These are phyloP conservation scores for Halisarca cf. caerulea DNA, from an alignment of 37 sponge, comb jelly and placozoan genomes.

Conservation along the genomic window DNA sequence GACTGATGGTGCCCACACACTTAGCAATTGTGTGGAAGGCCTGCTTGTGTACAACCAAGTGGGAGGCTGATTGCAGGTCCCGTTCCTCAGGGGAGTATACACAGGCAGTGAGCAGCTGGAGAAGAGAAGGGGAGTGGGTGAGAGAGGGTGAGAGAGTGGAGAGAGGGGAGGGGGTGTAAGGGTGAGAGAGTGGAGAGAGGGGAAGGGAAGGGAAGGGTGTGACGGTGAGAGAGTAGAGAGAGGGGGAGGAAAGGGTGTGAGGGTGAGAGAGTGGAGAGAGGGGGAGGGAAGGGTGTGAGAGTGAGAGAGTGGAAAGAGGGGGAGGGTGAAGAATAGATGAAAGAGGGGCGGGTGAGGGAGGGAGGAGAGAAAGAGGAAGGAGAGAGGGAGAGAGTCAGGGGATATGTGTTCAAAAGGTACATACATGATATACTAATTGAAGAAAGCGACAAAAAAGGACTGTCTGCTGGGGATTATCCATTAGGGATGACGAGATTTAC, in stretches of 20 bases:
- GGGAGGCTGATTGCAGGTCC: conserved; percentile 1
- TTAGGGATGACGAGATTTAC: too few relatives aligned
- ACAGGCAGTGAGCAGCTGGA: conserved; percentile 60
- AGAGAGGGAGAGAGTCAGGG: too few relatives aligned
- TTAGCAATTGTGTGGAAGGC: conserved; percentile 86
- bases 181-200: too few relatives aligned
- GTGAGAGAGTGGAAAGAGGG: background rate
- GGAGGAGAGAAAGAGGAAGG: too few relatives aligned
- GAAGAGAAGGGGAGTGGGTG: background rate
- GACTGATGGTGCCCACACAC: conserved; percentile 77
- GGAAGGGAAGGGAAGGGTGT: background rate
- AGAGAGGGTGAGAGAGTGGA: background rate
- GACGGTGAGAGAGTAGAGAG: too few relatives aligned
- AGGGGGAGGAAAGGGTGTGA: too few relatives aligned
- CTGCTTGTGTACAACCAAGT: conserved; percentile 42
- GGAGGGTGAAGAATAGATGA: background rate
- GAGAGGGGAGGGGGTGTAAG: background rate
- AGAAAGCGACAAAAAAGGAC: too few relatives aligned
- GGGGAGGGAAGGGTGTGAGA: background rate
- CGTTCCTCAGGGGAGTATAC: conserved; percentile 39
- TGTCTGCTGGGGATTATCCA: background rate
- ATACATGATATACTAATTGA: background rate
- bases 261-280: too few relatives aligned
- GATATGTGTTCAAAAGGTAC: background rate
- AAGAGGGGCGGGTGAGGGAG: too few relatives aligned